Evolutionary conservation across 2,797 vertebrate genomes (phyloP).

Genomic region (Scarus forsteni): DNA sequence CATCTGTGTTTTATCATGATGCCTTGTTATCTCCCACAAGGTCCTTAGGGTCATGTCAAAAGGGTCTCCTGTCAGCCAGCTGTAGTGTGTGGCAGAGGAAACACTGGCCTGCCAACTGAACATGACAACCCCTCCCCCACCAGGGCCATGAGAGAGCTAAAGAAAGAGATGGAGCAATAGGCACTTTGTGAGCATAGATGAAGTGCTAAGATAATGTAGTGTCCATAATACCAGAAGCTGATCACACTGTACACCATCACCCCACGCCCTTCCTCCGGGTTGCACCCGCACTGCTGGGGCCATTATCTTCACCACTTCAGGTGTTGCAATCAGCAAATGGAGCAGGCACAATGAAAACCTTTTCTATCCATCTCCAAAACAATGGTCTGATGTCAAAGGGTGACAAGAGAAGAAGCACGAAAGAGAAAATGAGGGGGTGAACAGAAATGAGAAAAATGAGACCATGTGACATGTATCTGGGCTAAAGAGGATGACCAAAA

Average conservation of each 20-base stretch:
- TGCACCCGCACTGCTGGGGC: conserved; percentile 31
- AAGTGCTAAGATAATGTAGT: conserved; percentile 59
- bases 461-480: conserved; percentile 12
- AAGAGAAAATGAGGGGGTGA: conserved; percentile 10
- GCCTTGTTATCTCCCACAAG: conserved; percentile 71
- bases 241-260: conserved; percentile 50
- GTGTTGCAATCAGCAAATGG: conserved; percentile 77
- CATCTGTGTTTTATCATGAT: conserved; percentile 74
- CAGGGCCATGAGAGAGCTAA: conserved; percentile 5
- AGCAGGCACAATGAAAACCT: conserved; percentile 61
- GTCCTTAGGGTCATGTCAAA: conserved; percentile 66
- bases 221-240: conserved; percentile 45
- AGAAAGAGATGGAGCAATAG: conserved; percentile 7
- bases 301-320: conserved; percentile 72
- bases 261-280: conserved; percentile 48
- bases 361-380: conserved; percentile 57
- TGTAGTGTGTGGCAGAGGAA: conserved; percentile 47
- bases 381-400: conserved; percentile 55
- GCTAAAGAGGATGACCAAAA: conserved; percentile 7
- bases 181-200: conserved; percentile 52
- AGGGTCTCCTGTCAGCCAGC: conserved; percentile 56
- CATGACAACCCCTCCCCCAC: neutral
- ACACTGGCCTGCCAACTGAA: conserved; percentile 29
- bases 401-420: conserved; percentile 13
- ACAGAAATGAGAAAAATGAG: conserved; percentile 38